A percentile compares a stretch with the other conserved stretches of the same genome.
Evolutionary conservation across 2,113 vertebrate genomes (phyloP).

Genomic region (Uria lomvia): DNA sequence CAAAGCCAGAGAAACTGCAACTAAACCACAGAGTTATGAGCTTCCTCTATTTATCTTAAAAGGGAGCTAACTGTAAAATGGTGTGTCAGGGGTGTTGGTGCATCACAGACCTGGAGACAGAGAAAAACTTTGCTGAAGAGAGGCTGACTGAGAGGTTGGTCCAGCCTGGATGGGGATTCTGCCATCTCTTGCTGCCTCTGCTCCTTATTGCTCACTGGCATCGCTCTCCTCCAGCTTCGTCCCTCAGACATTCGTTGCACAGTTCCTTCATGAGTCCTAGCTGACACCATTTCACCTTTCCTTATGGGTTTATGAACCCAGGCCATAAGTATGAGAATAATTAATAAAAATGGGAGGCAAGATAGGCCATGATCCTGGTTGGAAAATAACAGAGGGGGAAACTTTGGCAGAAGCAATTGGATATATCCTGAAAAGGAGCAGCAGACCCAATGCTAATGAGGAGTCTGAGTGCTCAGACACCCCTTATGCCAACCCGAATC

Average conservation of each 20-base stretch:
- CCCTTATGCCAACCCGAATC: not conserved
- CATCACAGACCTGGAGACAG: not conserved
- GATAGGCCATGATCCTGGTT: not conserved
- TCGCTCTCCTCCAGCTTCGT: not conserved
- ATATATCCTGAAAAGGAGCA: not conserved
- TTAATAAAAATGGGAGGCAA: not conserved
- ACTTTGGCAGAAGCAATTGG: not conserved
- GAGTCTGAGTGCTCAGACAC: not conserved
- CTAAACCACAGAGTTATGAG: not conserved
- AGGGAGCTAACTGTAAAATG: not conserved
- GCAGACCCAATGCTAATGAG: not conserved
- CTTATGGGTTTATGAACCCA: not conserved
- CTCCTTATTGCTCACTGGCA: not conserved
- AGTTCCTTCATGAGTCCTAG: not conserved
- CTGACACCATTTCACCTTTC: not conserved
- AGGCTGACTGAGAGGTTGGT: not conserved
- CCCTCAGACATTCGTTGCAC: not conserved
- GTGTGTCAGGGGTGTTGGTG: not conserved
- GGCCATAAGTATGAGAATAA: not conserved
- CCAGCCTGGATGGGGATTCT: not conserved
- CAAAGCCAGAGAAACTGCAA: not conserved
- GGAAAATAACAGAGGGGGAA: not conserved
- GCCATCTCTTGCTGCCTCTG: not conserved
- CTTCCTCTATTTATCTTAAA: constrained; percentile 8
- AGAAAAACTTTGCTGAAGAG: not conserved